A percentile compares a stretch with the other conserved stretches of the same genome.
These are phyloP conservation scores for Gulo gulo DNA, from an alignment of 2,113 vertebrate species.

Conservation along the genomic window DNA sequence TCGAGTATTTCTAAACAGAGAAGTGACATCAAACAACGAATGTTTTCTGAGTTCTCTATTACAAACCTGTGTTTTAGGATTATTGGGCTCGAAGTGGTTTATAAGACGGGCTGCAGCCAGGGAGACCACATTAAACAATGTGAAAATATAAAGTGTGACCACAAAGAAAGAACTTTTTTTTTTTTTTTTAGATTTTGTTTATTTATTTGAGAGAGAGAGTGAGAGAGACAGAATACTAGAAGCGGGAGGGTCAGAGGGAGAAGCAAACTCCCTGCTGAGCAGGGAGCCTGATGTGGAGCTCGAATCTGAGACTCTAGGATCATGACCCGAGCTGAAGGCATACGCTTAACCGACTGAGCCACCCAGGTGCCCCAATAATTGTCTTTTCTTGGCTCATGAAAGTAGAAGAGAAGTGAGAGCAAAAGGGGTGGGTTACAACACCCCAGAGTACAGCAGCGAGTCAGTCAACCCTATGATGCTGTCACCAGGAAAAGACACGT, in stretches of 20 bases:
- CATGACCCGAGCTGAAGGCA: too few species aligned
- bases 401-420: background rate
- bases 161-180: background rate
- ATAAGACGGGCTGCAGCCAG: background rate
- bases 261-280: too few species aligned
- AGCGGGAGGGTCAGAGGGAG: too few species aligned
- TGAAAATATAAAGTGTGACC: background rate
- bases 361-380: background rate
- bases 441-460: background rate
- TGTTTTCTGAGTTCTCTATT: background rate
- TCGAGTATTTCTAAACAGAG: background rate
- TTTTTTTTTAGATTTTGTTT: too few species aligned
- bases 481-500: background rate
- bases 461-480: accelerated
- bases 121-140: background rate
- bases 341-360: too few species aligned
- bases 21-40: background rate
- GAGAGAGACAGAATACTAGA: too few species aligned
- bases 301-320: too few species aligned
- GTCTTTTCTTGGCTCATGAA: background rate
- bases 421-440: background rate
- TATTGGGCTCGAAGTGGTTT: background rate
- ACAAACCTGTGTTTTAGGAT: background rate
- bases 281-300: too few species aligned
- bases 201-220: too few species aligned